Evolutionary conservation across 2,888 invertebrate genomes (phyloP), one percentile per base, ranked within the genome.

Genomic region (Dynastes grantii): DNA sequence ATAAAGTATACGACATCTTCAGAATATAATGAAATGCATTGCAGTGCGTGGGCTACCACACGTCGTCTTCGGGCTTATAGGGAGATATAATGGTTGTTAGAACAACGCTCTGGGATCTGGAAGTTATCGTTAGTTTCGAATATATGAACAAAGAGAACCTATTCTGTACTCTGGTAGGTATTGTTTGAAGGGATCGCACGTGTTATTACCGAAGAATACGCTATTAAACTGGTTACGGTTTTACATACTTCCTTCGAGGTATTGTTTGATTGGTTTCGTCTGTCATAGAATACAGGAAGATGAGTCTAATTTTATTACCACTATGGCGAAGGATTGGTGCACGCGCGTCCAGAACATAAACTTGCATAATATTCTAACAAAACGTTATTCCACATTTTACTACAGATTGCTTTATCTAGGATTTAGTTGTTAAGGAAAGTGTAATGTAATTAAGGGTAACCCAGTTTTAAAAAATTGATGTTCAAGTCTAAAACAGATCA

Each of bases 21-120:
- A 27, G 73, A 61, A 75, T 75, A 75, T 75, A 75, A 75, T 75
- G 73, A 75, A 75, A 75, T 61, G 73, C 73, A 61, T 75, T 61
- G 73, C 40, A 8, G 73, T 58, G 73, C 73, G 73, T 75, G 73
- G 73, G 73, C 27, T 61, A 61, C 61, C 40, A 61, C 45, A 75
- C 73, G 49, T 16, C 73, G n/a, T 75, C 61, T 61, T 45, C 45
- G 61, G 45, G 45, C 61, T 27, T 75, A 75, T 75, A 45, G 61
- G 22, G 22, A 75, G 37, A 63, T 16, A 45, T 68, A 75, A 61
- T 75, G 6, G 27, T 45, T 75, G 73, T 45, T 75, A 75, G 73
- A 75, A 75, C 73, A 61, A 61, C 45, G 40, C 40, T 61, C 29
- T 49, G 27, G 61, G 27, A 45, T 75, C 71, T 27, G 53, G 55